These are phyloP conservation scores for Sabatieria punctata DNA, from an alignment of 2,888 invertebrate species.

Conservation along the genomic window DNA sequence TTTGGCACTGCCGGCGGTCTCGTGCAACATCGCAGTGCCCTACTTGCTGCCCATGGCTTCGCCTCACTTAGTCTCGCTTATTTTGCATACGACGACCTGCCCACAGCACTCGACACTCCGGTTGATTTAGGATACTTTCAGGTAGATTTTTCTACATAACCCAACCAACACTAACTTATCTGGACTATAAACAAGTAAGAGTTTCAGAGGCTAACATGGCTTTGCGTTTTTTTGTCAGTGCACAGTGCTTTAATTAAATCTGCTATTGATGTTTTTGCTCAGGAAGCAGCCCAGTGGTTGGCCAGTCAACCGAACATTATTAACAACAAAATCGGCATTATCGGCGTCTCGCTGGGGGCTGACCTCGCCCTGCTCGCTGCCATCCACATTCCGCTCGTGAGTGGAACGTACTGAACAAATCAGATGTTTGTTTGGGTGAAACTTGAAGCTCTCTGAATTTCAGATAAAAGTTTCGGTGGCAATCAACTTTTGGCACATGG, in stretches of 20 bases:
- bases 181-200: too few relatives aligned
- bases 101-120: not conserved
- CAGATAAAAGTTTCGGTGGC: not conserved
- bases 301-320: not conserved
- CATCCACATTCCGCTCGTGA: not conserved
- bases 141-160: not conserved
- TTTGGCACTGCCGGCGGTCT: constrained; percentile 28
- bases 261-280: too few relatives aligned
- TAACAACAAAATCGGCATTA: not conserved
- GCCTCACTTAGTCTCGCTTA: constrained; percentile 22
- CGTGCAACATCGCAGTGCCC: constrained; percentile 22
- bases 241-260: too few relatives aligned
- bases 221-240: too few relatives aligned
- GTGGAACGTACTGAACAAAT: not conserved
- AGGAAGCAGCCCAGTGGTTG: not conserved
- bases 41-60: constrained; percentile 26
- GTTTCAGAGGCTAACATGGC: too few relatives aligned
- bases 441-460: not conserved
- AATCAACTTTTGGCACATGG: not conserved
- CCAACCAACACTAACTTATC: too few relatives aligned
- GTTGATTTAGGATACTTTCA: not conserved
- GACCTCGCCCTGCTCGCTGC: not conserved
- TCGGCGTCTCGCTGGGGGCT: not conserved
- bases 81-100: constrained; percentile 20
- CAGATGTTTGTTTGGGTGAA: not conserved